These are phyloP conservation scores for Lanius collurio DNA, from an alignment of 2,113 vertebrate genomes.

Conservation along the genomic window DNA sequence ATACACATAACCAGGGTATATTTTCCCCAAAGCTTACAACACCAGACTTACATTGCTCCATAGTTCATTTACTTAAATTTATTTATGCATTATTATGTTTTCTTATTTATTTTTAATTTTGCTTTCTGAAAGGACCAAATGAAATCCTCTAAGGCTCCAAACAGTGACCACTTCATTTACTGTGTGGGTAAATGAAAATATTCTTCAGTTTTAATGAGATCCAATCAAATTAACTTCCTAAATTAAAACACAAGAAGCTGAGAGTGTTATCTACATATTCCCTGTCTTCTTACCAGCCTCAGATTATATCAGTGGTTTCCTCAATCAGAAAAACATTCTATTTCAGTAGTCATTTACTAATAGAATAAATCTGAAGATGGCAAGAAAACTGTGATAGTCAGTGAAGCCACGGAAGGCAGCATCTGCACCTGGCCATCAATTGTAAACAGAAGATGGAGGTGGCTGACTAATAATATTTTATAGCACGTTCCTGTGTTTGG, in stretches of 20 bases:
- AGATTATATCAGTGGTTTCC: background rate
- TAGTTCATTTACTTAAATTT: background rate
- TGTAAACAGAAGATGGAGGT: background rate
- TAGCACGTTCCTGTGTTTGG: rapidly evolving
- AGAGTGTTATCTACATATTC: background rate
- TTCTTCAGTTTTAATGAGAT: background rate
- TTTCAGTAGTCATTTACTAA: background rate
- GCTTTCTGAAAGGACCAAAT: background rate
- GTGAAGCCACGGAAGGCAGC: background rate
- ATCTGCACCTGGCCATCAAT: background rate
- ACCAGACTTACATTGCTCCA: background rate
- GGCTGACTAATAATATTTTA: background rate
- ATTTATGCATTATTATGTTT: background rate
- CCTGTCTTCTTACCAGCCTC: background rate
- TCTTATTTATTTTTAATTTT: background rate
- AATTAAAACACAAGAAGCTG: background rate
- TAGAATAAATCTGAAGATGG: background rate
- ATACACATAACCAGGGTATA: background rate
- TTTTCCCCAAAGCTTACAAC: background rate
- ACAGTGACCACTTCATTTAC: background rate
- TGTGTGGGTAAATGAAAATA: background rate
- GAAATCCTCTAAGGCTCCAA: background rate
- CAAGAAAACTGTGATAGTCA: background rate
- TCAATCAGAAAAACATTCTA: background rate
- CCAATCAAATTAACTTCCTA: background rate